Evolutionary conservation across 1,140 invertebrate genomes (phyloP), one percentile per base, ranked within the genome.

Genomic region (Hesperophylax magnus): DNA sequence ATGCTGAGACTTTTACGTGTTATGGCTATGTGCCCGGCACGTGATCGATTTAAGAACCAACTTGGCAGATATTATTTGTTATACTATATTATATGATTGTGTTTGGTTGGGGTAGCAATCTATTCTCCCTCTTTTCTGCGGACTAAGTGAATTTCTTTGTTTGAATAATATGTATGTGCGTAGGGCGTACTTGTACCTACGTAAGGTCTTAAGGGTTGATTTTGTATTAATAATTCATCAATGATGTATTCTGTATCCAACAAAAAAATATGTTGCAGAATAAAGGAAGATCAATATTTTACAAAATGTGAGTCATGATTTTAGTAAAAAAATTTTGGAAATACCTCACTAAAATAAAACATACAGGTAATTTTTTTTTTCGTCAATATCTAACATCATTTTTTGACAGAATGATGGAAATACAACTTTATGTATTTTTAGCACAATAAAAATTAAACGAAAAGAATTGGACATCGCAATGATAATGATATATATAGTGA

Each of bases 1-100:
- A 79, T 78, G 81, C 80, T 78, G 81, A 77, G 60, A 80, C 63
- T 82, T 82, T 82, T 82, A 82, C 72, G 81, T 79, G 77, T 79
- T 80, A 72, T 77, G 81, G 56, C 69, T 74, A 77, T 65, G 77
- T 80, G 58, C 77, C 54, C 78, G n/a, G 78, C 81, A 80, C 81
- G 81, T 82, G 81, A 82, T 78, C 81, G 81, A 82, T 82, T 80
- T 77, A 71, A 24, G 47, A 53, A 54, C 69, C 52, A 53, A 54
- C 69, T 72, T 27, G 47, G 18, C 31, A 24, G n/a, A 31, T 47
- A 47, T 47, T 47, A 47, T 47, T 2, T 27, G 5, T 1, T 58
- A 58, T 58, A 58, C 27, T 61, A 58, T 58, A 58, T 58, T 18
- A 58, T 58, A 61, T 14, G 20, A 61, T 61, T 61, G 24, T 58